These are phyloP conservation scores for Mionectes macconnelli DNA, from an alignment of 2,113 vertebrate genomes.

Conservation along the genomic window DNA sequence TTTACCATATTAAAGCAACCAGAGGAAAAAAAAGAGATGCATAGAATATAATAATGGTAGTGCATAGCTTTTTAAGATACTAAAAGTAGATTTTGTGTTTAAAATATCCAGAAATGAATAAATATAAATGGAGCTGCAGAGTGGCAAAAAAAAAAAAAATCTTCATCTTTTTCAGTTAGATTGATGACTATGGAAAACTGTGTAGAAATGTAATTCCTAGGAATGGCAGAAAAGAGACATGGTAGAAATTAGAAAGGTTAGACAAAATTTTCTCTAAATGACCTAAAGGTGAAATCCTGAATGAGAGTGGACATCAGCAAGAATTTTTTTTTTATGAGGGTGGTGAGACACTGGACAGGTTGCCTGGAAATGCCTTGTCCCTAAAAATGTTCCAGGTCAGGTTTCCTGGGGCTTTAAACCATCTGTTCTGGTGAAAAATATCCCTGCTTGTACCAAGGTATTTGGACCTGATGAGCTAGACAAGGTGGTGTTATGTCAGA, in stretches of 20 bases:
- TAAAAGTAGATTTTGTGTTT: background rate
- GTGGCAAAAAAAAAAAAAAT: background rate
- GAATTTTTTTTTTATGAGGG: background rate
- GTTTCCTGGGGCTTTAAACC: background rate
- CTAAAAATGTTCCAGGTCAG: background rate
- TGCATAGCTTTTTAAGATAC: background rate
- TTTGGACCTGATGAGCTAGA: background rate
- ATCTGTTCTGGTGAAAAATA: background rate
- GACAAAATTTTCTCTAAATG: background rate
- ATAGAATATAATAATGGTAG: background rate
- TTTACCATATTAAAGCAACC: background rate
- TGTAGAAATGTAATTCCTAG: background rate
- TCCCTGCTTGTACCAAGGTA: background rate
- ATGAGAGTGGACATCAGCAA: background rate
- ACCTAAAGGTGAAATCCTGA: background rate
- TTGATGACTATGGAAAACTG: background rate
- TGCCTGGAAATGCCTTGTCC: rapidly evolving
- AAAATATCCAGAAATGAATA: background rate
- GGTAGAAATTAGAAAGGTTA: background rate
- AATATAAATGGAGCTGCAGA: background rate
- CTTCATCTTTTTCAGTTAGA: background rate
- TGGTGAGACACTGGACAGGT: background rate
- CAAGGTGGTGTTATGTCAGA: background rate
- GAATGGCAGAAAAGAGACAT: background rate
- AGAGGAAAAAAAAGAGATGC: background rate